A percentile compares a stretch with the other conserved stretches of the same genome.
phyloP scores from a whole-genome alignment of 2,113 vertebrate species.

The Heterochromis multidens region DNA sequence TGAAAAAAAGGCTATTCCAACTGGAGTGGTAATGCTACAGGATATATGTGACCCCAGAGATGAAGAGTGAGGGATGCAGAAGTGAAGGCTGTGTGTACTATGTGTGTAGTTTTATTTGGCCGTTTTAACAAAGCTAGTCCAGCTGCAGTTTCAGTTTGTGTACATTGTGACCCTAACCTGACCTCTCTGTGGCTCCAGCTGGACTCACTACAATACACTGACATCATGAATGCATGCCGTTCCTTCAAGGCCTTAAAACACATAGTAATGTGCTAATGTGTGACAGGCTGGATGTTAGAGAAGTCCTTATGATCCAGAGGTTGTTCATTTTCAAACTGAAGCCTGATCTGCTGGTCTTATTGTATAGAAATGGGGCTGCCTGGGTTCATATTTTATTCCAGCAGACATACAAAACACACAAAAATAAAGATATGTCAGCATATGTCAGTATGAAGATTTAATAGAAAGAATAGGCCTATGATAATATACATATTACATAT shows the following conservation, averaged over 20 bases:
- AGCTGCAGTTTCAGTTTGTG: conserved; percentile 19
- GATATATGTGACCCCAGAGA: conserved; percentile 48
- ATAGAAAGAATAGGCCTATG: neutral
- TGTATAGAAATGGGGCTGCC: neutral
- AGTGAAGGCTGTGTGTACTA: neutral
- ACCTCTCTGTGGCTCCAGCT: neutral
- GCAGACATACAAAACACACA: neutral
- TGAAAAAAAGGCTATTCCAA: conserved; percentile 4
- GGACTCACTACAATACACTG: neutral
- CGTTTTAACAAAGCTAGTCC: neutral
- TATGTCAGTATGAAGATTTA: neutral
- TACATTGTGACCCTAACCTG: neutral
- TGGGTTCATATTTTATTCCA: neutral
- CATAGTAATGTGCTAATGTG: neutral
- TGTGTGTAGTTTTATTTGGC: conserved; percentile 30
- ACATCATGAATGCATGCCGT: neutral
- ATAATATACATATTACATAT: neutral
- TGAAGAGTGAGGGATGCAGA: neutral
- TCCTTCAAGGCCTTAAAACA: neutral
- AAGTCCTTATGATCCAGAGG: neutral
- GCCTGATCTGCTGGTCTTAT: neutral
- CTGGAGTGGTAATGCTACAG: conserved; percentile 11
- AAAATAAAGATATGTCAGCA: neutral
- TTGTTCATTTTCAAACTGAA: neutral
- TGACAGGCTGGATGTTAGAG: neutral